Conservation (phyloP, 2,113 vertebrate species). For the Xenopus laevis region DNA sequence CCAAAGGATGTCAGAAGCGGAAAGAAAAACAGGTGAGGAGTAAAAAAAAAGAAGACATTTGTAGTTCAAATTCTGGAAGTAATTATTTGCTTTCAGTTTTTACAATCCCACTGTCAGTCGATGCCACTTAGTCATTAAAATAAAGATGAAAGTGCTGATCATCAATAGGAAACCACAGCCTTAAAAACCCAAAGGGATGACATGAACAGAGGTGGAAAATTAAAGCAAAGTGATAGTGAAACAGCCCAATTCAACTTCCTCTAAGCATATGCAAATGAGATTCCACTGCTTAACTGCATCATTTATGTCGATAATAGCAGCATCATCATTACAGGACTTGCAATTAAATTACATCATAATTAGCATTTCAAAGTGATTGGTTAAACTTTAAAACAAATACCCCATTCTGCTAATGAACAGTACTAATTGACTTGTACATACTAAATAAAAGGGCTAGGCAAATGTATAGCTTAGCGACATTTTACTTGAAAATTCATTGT, state of each 20-base stretch:
- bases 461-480: constrained; percentile 93
- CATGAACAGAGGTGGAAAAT: constrained; percentile 98
- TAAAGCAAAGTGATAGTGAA: constrained; percentile 94
- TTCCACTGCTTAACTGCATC: constrained; percentile 99
- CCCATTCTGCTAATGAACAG: constrained; percentile 93
- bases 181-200: constrained; percentile 90
- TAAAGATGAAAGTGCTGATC: constrained; percentile 94
- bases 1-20: constrained; percentile 42
- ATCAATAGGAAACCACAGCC: constrained; percentile 90
- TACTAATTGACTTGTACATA: constrained; percentile 97
- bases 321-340: constrained; percentile 99
- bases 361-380: constrained; percentile 99
- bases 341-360: constrained; percentile 99
- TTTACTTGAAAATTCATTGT: constrained; percentile 78
- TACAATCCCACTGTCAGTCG: constrained; percentile 79
- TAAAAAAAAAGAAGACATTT: constrained; percentile 54
- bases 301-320: constrained; percentile 99
- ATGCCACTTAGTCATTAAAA: constrained; percentile 83
- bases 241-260: constrained; percentile 91
- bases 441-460: constrained; percentile 97
- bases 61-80: constrained; percentile 75
- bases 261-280: constrained; percentile 99
- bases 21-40: neutral
- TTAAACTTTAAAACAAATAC: constrained; percentile 99
- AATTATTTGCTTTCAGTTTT: constrained; percentile 82